Conservation (phyloP, 2,113 vertebrate species). For the Loxodonta africana region DNA sequence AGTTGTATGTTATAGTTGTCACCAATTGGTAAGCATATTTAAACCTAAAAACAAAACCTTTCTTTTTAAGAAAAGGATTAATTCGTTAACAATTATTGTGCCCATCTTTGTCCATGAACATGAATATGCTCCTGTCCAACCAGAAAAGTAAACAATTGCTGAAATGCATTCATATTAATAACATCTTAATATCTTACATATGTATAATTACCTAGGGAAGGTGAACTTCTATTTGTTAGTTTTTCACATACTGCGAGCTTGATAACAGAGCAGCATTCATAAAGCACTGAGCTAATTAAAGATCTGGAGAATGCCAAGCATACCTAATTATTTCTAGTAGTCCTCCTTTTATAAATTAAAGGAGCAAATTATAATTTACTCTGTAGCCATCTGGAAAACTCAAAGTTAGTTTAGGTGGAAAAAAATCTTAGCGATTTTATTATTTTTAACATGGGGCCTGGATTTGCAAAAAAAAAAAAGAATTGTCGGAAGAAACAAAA, state of each 20-base stretch:
- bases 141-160: background rate
- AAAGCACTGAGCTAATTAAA: conserved; percentile 4
- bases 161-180: background rate
- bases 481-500: background rate
- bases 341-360: background rate
- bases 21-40: background rate
- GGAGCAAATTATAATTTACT: background rate
- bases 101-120: background rate
- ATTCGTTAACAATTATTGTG: background rate
- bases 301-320: background rate
- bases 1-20: background rate
- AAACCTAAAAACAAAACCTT: background rate
- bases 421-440: background rate
- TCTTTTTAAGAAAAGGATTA: background rate
- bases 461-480: background rate
- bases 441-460: background rate
- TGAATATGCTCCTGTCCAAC: background rate
- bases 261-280: background rate
- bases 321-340: conserved; percentile 35
- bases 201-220: background rate
- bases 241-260: conserved; percentile 18
- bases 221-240: conserved; percentile 14
- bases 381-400: background rate
- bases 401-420: background rate
- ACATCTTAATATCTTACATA: conserved; percentile 2